Evolutionary conservation across 2,797 vertebrate genomes (phyloP).

Genomic region (Champsocephalus esox): DNA sequence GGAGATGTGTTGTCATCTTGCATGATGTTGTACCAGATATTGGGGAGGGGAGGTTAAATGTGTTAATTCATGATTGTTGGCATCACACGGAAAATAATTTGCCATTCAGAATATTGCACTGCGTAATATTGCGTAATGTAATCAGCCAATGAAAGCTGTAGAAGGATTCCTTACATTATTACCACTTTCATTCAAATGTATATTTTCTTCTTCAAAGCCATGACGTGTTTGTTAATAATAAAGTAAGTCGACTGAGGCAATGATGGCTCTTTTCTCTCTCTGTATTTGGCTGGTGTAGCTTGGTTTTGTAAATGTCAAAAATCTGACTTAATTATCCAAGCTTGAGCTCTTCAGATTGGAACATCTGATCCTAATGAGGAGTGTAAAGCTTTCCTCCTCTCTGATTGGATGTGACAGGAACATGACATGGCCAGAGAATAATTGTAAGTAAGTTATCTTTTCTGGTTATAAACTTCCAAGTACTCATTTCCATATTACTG

Average conservation of each 20-base stretch:
- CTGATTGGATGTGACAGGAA: constrained; percentile 85
- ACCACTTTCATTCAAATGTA: neutral
- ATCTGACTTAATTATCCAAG: constrained; percentile 76
- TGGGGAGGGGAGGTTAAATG: neutral
- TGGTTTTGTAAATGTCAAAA: constrained; percentile 47
- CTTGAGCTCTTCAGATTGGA: constrained; percentile 66
- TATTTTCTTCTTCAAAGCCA: constrained; percentile 8
- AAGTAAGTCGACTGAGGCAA: neutral
- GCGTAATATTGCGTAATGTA: neutral
- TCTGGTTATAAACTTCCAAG: constrained; percentile 5
- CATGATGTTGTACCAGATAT: neutral
- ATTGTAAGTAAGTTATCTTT: constrained; percentile 28
- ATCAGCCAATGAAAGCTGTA: neutral
- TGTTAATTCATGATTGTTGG: neutral
- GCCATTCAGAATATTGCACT: neutral
- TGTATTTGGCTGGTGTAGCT: neutral
- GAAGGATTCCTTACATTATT: neutral
- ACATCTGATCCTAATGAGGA: constrained; percentile 85
- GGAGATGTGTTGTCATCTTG: too few species aligned
- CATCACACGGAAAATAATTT: neutral
- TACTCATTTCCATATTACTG: constrained; percentile 13
- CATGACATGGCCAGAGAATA: constrained; percentile 25
- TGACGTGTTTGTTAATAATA: neutral
- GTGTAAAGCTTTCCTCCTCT: constrained; percentile 77
- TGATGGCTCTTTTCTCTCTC: neutral